Conservation (phyloP, 2,797 vertebrate species). For the Sebastes wilsoni region DNA sequence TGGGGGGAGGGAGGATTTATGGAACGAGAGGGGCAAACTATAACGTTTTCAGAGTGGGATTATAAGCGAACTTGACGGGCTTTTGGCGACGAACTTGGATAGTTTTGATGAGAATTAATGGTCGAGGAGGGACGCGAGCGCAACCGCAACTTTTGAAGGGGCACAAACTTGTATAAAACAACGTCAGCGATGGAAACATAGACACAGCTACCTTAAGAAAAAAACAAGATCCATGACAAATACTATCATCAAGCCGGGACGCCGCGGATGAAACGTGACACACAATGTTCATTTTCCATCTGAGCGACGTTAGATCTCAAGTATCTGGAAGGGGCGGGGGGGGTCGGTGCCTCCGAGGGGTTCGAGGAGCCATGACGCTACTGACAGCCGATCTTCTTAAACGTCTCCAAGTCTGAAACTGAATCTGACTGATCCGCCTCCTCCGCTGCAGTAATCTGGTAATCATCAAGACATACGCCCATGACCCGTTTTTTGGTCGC, state of each 20-base stretch:
- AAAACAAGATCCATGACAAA: conserved; percentile 23
- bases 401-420: conserved; percentile 62
- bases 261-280: conserved; percentile 46
- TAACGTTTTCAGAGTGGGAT: conserved; percentile 27
- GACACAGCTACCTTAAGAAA: conserved; percentile 14
- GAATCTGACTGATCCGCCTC: conserved; percentile 48
- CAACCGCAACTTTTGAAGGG: conserved; percentile 23
- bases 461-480: conserved; percentile 58
- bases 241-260: background rate
- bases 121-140: background rate
- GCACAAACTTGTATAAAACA: conserved; percentile 12
- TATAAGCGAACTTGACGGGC: conserved; percentile 34
- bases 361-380: conserved; percentile 35
- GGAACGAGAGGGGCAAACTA: conserved; percentile 28
- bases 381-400: conserved; percentile 52
- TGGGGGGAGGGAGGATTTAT: conserved; percentile 53
- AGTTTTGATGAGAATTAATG: conserved; percentile 39
- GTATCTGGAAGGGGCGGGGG: background rate
- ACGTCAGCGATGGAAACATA: conserved; percentile 5
- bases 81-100: conserved; percentile 33
- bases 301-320: conserved; percentile 37
- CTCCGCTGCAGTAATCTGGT: conserved; percentile 48
- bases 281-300: conserved; percentile 52
- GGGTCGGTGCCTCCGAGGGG: background rate
- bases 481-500: conserved; percentile 22